Percentiles rank a stretch among this genome's conserved stretches.
Evolutionary conservation across 2,797 vertebrate species (phyloP).

Genomic region (Rousettus madagascariensis): DNA sequence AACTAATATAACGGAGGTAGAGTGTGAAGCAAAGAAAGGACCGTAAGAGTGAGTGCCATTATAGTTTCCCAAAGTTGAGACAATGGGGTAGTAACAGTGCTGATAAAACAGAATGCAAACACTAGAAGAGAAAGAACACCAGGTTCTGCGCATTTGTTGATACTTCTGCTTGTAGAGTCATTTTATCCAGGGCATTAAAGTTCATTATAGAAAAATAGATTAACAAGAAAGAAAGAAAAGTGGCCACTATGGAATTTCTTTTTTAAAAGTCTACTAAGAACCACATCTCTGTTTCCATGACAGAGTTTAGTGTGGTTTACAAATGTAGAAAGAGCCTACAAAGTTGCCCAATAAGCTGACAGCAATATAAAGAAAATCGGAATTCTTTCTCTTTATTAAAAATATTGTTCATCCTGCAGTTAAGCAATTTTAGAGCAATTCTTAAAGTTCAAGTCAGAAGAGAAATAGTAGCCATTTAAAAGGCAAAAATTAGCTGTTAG

Average conservation of each 20-base stretch:
- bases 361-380: not conserved
- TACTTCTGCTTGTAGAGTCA: not conserved
- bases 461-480: not conserved
- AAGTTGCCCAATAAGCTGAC: not conserved
- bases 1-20: not conserved
- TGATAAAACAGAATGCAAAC: not conserved
- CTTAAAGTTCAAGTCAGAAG: constrained; percentile 32
- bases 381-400: constrained; percentile 2
- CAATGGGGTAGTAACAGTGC: not conserved
- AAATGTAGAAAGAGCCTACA: not conserved
- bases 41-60: not conserved
- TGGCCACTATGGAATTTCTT: not conserved
- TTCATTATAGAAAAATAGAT: not conserved
- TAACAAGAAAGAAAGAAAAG: not conserved
- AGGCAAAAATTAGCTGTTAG: not conserved
- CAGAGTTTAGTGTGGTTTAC: not conserved
- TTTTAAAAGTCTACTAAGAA: not conserved
- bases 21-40: not conserved
- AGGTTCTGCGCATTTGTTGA: not conserved
- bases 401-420: not conserved
- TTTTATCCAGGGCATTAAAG: not conserved
- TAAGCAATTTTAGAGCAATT: constrained; percentile 26
- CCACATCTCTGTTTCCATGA: not conserved
- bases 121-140: not conserved
- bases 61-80: not conserved